Evolutionary conservation across 2,888 invertebrate genomes (phyloP), one percentile per base, ranked within the genome.

Genomic region (Chalcosyrphus nemorum): DNA sequence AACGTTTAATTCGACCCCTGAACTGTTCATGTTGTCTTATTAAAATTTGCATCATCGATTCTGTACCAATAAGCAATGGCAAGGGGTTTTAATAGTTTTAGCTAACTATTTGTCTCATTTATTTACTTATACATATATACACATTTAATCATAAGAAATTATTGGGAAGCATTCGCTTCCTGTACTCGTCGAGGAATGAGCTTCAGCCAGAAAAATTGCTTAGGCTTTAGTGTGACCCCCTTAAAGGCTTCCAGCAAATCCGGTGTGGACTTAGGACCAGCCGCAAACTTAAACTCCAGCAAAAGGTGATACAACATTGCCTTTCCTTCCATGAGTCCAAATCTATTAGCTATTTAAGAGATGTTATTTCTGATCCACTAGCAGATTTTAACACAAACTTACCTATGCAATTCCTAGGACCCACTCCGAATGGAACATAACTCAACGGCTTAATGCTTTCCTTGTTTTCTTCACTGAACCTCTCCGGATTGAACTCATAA

Each of bases 351-450:
- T 89, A 21, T 35, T 7, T 4, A 24, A 11, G 1, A 45, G 4
- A n/a, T n/a, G n/a, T n/a, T n/a, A n/a, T n/a, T n/a, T n/a, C n/a
- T n/a, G n/a, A n/a, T n/a, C n/a, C n/a, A n/a, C n/a, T n/a, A n/a
- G n/a, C n/a, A n/a, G n/a, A n/a, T n/a, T n/a, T n/a, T n/a, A n/a
- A n/a, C n/a, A n/a, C n/a, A n/a, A n/a, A 78, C 86, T 86, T 75
- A 91, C 94, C 94, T 52, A 94, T 93, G 86, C 94, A 94, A 87
- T 92, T 93, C 81, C 94, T 92, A 0, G 94, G 94, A 5, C 94
- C 94, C 0, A 90, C 78, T 5, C 94, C 94, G 68, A 94, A 94
- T 0, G 94, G 93, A 81, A 93, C 86, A 86, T 93, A 93, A 0
- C 91, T 88, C 45, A 91, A 91, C 0, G 91, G 90, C 41, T 89